A percentile compares a stretch with the other conserved stretches of the same genome.
Conservation (phyloP, 2,113 vertebrate species). For the Leucosticte australis region DNA sequence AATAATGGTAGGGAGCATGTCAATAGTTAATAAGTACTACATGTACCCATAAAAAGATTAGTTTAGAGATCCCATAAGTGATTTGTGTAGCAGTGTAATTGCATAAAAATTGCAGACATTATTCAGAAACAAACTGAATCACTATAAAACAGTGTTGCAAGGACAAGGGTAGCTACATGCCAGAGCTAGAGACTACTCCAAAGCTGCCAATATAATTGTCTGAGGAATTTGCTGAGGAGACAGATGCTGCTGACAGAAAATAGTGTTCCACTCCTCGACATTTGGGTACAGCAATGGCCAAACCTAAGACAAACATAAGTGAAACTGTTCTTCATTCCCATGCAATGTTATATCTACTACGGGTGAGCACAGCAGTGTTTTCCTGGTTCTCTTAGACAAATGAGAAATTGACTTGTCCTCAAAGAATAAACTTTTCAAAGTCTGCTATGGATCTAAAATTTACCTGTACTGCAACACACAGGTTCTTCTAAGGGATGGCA, state of each 20-base stretch:
- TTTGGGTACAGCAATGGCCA: neutral
- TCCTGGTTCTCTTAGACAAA: neutral
- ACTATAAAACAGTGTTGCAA: neutral
- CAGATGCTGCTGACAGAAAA: constrained; percentile 28
- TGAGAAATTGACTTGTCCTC: neutral
- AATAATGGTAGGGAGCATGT: neutral
- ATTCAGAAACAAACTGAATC: constrained; percentile 61
- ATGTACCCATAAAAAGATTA: neutral
- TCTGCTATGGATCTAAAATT: neutral
- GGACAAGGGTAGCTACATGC: neutral
- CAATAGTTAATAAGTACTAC: constrained; percentile 28
- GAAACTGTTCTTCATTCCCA: neutral
- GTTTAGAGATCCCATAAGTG: constrained; percentile 26
- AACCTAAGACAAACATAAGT: neutral
- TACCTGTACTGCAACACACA: neutral
- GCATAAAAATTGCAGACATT: constrained; percentile 42
- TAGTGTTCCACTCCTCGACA: neutral
- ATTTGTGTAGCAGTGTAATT: constrained; percentile 51
- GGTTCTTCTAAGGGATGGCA: neutral
- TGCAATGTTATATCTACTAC: neutral
- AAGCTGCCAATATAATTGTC: neutral
- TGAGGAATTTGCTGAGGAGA: constrained; percentile 28
- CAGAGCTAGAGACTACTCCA: constrained; percentile 7
- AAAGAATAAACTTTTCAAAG: neutral
- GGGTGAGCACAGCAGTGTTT: neutral